phyloP scores from a whole-genome alignment of 1,140 invertebrate genomes.

The Lethocerus indicus region DNA sequence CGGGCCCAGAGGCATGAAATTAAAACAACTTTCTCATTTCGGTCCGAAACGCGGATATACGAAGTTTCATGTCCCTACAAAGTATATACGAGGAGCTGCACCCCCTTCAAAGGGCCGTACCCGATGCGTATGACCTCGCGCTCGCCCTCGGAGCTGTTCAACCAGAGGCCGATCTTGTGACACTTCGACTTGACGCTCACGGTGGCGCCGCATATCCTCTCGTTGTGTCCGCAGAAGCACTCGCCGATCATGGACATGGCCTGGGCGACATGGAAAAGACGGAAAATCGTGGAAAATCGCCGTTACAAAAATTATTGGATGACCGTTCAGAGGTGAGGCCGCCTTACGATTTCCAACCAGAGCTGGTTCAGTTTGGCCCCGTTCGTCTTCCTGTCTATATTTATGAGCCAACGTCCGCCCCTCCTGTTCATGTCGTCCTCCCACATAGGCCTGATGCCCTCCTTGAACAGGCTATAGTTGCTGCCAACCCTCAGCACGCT shows the following conservation, averaged over 20 bases:
- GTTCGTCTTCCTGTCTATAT: conserved; percentile 53
- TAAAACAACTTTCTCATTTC: no score
- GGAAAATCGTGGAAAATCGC: background rate
- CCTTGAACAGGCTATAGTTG: conserved; percentile 92
- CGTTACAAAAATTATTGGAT: background rate
- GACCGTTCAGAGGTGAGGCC: background rate
- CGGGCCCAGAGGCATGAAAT: no score
- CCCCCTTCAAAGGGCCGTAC: no score
- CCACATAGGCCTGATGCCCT: conserved; percentile 94
- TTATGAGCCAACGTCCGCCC: conserved; percentile 89
- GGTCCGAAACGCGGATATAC: no score
- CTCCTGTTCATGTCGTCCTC: conserved; percentile 79
- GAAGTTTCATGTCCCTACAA: no score
- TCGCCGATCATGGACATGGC: conserved; percentile 84
- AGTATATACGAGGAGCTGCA: no score
- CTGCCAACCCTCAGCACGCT: conserved; percentile 74
- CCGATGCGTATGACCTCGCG: conserved; percentile 7
- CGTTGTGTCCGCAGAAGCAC: conserved; percentile 76
- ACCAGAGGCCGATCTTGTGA: conserved; percentile 92
- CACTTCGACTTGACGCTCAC: conserved; percentile 79
- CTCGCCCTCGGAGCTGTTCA: conserved; percentile 22
- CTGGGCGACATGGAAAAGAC: background rate
- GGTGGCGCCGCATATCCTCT: conserved; percentile 87
- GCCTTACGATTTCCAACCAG: conserved; percentile 83
- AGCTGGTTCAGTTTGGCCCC: conserved; percentile 65